Conservation (phyloP, 2,888 invertebrate genomes). For the Cataglyphis altisquamis region DNA sequence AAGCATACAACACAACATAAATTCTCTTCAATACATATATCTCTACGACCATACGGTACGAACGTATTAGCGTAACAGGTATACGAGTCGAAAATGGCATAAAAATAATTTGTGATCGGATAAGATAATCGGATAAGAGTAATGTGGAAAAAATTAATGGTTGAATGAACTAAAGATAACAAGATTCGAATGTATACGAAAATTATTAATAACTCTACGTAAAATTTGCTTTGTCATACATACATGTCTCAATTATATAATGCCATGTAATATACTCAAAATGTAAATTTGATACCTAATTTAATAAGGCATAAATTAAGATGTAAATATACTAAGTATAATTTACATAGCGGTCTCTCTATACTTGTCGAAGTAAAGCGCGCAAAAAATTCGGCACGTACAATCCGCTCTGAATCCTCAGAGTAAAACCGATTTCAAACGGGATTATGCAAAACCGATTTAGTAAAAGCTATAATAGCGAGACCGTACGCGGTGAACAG, state of each 20-base stretch:
- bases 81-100: background rate
- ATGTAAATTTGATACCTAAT: constrained; percentile 18
- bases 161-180: background rate
- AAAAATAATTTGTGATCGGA: constrained; percentile 37
- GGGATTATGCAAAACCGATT: constrained; percentile 76
- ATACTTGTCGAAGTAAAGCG: constrained; percentile 26
- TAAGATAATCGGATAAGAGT: constrained; percentile 43
- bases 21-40: constrained; percentile 1
- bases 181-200: background rate
- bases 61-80: constrained; percentile 6
- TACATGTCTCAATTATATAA: background rate
- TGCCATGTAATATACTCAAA: background rate
- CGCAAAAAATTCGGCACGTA: constrained; percentile 64
- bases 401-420: constrained; percentile 60
- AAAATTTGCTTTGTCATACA: background rate
- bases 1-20: constrained; percentile 5
- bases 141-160: constrained; percentile 3
- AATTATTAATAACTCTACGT: background rate
- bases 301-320: constrained; percentile 31
- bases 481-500: constrained; percentile 66
- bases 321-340: constrained; percentile 4
- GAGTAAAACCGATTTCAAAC: constrained; percentile 61
- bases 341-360: constrained; percentile 7
- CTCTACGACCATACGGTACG: background rate
- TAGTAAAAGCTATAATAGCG: constrained; percentile 74